phyloP scores from a whole-genome alignment of 1,140 invertebrate genomes.

The Sitophilus oryzae region DNA sequence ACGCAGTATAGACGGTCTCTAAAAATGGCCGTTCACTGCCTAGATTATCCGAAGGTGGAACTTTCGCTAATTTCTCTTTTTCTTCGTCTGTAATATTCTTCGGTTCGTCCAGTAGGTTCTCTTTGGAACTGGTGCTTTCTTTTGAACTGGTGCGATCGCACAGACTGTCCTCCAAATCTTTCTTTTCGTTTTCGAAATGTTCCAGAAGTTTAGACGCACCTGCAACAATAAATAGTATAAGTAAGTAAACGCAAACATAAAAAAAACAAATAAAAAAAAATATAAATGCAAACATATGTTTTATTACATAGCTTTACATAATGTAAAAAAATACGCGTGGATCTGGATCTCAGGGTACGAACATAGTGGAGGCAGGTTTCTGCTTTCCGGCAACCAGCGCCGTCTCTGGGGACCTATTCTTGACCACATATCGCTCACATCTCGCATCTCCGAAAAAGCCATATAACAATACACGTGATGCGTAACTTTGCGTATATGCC shows the following conservation, averaged over 20 bases:
- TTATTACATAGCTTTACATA: not conserved
- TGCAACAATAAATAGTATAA: not conserved
- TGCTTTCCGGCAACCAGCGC: too few species aligned
- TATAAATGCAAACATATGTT: not conserved
- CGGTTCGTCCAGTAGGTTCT: slow-evolving; percentile 34
- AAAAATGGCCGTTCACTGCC: slow-evolving; percentile 73
- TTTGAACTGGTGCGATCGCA: slow-evolving; percentile 31
- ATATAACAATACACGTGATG: too few species aligned
- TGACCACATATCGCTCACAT: too few species aligned
- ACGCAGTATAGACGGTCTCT: slow-evolving; percentile 77
- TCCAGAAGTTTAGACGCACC: slow-evolving; percentile 48
- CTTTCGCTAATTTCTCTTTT: slow-evolving; percentile 66
- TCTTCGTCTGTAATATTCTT: slow-evolving; percentile 90
- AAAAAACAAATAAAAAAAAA: not conserved
- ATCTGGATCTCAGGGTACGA: too few species aligned
- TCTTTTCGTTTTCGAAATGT: slow-evolving; percentile 40
- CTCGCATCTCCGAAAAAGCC: too few species aligned
- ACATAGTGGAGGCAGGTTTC: too few species aligned
- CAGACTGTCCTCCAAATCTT: slow-evolving; percentile 21
- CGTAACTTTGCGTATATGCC: too few species aligned
- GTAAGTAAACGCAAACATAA: not conserved
- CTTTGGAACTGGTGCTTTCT: slow-evolving; percentile 32
- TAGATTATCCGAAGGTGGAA: slow-evolving; percentile 45
- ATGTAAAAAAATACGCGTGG: too few species aligned
- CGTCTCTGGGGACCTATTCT: too few species aligned